Conservation (phyloP, 2,113 vertebrate species). For the Chlorocebus sabaeus region DNA sequence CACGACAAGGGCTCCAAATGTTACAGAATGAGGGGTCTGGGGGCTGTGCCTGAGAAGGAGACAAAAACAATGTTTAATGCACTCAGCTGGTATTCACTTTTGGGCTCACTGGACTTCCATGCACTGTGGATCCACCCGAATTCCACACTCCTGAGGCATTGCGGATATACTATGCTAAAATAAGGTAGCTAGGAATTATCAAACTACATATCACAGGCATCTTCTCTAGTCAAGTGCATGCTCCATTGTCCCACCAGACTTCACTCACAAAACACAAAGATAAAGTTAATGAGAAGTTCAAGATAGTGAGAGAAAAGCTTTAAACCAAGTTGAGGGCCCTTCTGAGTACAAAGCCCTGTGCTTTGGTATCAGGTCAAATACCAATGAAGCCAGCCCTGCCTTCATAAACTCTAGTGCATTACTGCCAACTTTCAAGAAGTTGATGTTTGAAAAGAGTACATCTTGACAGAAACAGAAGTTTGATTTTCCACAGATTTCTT, state of each 20-base stretch:
- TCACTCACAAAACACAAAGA: background rate
- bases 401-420: background rate
- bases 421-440: background rate
- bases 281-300: background rate
- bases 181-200: too few relatives aligned
- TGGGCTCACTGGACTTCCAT: too few relatives aligned
- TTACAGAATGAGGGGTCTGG: background rate
- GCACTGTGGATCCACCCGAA: too few relatives aligned
- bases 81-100: background rate
- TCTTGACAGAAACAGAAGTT: background rate
- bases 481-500: background rate
- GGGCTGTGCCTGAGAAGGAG: background rate
- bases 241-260: background rate
- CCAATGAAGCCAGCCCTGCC: background rate
- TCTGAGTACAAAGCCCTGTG: background rate
- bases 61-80: background rate
- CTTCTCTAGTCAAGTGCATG: background rate
- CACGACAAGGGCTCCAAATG: background rate
- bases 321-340: background rate
- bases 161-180: rapidly evolving
- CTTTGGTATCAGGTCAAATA: background rate
- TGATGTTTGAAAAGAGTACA: background rate
- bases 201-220: too few relatives aligned
- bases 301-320: background rate
- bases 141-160: too few relatives aligned